Evolutionary conservation across 2,888 invertebrate genomes (phyloP).

Genomic region (Dicyrtomina minuta): DNA sequence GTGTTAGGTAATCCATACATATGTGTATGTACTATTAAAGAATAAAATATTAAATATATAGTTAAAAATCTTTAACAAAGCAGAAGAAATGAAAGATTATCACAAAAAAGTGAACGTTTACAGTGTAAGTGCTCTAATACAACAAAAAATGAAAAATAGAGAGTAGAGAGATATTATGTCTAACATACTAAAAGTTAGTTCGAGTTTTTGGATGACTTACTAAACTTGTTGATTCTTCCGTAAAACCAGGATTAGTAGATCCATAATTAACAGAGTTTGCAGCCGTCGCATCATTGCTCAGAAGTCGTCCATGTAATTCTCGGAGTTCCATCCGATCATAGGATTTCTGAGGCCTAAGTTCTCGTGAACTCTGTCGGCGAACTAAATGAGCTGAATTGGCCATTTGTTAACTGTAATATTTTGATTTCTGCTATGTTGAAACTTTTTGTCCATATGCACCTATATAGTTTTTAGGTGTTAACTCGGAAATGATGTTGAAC

Average conservation of each 20-base stretch:
- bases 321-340: constrained; percentile 69
- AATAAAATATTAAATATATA: too few relatives aligned
- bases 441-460: too few relatives aligned
- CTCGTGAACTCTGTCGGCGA: constrained; percentile 83
- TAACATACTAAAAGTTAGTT: too few relatives aligned
- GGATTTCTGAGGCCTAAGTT: constrained; percentile 71
- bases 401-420: constrained; percentile 60
- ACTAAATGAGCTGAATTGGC: constrained; percentile 88
- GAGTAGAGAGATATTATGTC: too few relatives aligned
- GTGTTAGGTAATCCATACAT: too few relatives aligned
- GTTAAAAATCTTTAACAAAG: background rate
- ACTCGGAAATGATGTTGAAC: too few relatives aligned
- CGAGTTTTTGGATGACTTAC: background rate
- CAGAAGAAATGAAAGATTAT: background rate
- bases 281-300: constrained; percentile 66
- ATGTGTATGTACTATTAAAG: too few relatives aligned
- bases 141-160: too few relatives aligned
- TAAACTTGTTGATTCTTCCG: constrained; percentile 58
- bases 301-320: constrained; percentile 77
- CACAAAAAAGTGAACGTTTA: background rate
- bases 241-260: constrained; percentile 81
- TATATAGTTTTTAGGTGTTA: too few relatives aligned
- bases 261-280: constrained; percentile 69
- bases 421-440: too few relatives aligned
- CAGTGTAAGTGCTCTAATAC: background rate